These are phyloP conservation scores for Malthinus flaveolus DNA, from an alignment of 2,888 invertebrate species.

Conservation along the genomic window DNA sequence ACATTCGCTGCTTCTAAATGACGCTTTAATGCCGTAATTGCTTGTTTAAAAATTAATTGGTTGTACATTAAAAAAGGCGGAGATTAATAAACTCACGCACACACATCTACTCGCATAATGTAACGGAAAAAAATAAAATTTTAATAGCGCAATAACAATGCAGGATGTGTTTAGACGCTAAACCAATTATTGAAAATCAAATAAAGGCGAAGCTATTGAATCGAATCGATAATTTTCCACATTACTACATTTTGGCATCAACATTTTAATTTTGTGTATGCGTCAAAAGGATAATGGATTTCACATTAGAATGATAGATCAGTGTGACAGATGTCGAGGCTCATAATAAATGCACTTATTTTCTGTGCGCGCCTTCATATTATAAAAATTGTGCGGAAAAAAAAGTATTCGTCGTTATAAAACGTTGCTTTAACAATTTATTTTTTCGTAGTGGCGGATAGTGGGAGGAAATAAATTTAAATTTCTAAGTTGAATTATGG, in stretches of 20 bases:
- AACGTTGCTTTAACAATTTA: slow-evolving; percentile 5
- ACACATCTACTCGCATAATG: too few species aligned
- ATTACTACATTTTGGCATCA: slow-evolving; percentile 23
- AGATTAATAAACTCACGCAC: too few species aligned
- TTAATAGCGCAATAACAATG: slow-evolving; percentile 6
- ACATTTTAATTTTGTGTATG: slow-evolving; percentile 19
- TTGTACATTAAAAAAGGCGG: not conserved
- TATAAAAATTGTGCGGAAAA: too few species aligned
- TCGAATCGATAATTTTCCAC: slow-evolving; percentile 20
- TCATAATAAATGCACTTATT: slow-evolving; percentile 20
- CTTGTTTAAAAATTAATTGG: too few species aligned
- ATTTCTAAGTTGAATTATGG: slow-evolving; percentile 20
- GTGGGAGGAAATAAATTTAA: slow-evolving; percentile 7
- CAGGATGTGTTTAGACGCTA: not conserved
- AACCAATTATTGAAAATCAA: slow-evolving; percentile 5
- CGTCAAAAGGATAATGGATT: slow-evolving; percentile 21
- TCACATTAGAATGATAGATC: slow-evolving; percentile 16
- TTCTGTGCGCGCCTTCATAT: not conserved
- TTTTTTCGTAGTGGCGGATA: too few species aligned
- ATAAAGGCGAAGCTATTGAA: slow-evolving; percentile 7
- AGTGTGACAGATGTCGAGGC: slow-evolving; percentile 17
- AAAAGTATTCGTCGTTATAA: too few species aligned
- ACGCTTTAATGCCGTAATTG: too few species aligned
- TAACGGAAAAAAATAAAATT: not conserved
- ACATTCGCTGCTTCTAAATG: too few species aligned